These are phyloP conservation scores for Morus bassanus DNA, from an alignment of 2,797 vertebrate species.

Conservation along the genomic window DNA sequence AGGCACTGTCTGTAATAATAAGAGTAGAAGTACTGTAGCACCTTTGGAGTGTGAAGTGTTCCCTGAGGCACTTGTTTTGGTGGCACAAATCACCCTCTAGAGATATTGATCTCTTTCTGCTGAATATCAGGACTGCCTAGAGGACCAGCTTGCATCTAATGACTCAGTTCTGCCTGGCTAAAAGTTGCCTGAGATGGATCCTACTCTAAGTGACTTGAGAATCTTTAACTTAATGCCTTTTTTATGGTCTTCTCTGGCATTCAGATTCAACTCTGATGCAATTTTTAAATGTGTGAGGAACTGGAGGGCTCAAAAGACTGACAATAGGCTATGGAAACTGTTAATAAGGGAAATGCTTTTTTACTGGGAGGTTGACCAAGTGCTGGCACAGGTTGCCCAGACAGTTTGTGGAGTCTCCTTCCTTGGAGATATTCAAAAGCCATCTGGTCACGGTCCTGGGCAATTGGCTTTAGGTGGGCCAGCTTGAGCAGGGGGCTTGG, in stretches of 20 bases:
- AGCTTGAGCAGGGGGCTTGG: neutral
- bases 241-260: neutral
- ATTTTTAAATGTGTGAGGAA: neutral
- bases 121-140: neutral
- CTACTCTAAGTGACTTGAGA: neutral
- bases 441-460: fast-evolving
- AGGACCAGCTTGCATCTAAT: neutral
- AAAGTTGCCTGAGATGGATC: neutral
- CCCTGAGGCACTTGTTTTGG: neutral
- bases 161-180: neutral
- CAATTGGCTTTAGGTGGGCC: neutral
- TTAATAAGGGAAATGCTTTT: neutral
- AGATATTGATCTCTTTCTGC: neutral
- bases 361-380: neutral
- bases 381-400: neutral
- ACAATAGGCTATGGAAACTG: neutral
- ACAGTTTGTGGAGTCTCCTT: neutral
- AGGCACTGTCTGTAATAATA: neutral
- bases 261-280: neutral
- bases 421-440: neutral
- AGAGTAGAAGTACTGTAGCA: neutral
- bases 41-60: neutral
- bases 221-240: neutral
- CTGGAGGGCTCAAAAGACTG: neutral
- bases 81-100: neutral